Evolutionary conservation across 2,113 vertebrate species (phyloP).

Genomic region (Pachyramphus minor): DNA sequence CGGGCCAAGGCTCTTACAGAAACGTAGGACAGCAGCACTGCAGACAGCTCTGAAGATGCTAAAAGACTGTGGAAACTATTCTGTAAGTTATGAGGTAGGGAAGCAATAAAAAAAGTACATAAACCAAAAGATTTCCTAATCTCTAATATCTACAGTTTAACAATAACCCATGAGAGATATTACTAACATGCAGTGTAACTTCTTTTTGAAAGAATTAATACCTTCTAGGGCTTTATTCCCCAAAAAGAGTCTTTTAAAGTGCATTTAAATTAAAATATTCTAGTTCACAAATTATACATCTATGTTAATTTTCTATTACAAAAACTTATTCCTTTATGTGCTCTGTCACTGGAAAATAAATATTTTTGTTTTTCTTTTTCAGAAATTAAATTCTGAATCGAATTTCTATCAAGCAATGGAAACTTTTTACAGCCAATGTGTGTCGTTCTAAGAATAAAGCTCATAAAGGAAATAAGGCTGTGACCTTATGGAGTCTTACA

Average conservation of each 20-base stretch:
- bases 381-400: not conserved
- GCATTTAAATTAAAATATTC: not conserved
- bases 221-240: fast-evolving
- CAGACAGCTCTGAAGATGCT: not conserved
- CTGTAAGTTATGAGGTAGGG: not conserved
- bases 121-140: not conserved
- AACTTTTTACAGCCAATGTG: not conserved
- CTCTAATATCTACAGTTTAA: not conserved
- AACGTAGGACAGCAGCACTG: not conserved
- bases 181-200: not conserved
- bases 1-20: not conserved
- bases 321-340: not conserved
- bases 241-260: not conserved
- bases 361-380: not conserved
- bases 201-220: not conserved
- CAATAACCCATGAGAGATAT: not conserved
- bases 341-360: not conserved
- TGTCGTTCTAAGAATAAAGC: not conserved
- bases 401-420: not conserved
- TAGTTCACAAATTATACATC: not conserved
- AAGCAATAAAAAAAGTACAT: not conserved
- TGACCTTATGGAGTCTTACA: not conserved
- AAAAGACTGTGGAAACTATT: not conserved
- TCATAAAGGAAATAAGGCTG: not conserved
- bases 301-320: not conserved